phyloP scores from a whole-genome alignment of 2,888 invertebrate genomes.

The Troides aeacus region DNA sequence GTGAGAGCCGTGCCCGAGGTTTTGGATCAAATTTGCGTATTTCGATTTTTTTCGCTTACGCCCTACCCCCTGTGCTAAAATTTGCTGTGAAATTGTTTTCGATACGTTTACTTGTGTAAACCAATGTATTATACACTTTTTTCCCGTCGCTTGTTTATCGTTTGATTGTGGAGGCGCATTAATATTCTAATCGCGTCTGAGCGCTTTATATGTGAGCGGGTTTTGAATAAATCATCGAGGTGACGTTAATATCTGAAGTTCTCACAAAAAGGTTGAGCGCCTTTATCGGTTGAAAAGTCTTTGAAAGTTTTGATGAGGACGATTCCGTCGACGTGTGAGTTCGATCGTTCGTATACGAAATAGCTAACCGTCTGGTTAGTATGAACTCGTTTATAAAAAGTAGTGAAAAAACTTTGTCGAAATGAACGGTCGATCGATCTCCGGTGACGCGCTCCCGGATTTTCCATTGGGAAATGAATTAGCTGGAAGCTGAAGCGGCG shows the following conservation, averaged over 20 bases:
- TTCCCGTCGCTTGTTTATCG: slow-evolving; percentile 22
- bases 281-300: slow-evolving; percentile 13
- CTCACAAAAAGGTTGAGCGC: slow-evolving; percentile 46
- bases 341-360: slow-evolving; percentile 48
- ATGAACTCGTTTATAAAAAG: slow-evolving; percentile 59
- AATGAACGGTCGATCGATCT: slow-evolving; percentile 77
- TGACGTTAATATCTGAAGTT: slow-evolving; percentile 63
- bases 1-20: slow-evolving; percentile 73
- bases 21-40: slow-evolving; percentile 78
- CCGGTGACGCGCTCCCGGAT: slow-evolving; percentile 74
- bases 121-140: slow-evolving; percentile 31
- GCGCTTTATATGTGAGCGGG: slow-evolving; percentile 63
- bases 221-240: slow-evolving; percentile 60
- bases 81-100: slow-evolving; percentile 56
- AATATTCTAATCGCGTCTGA: slow-evolving; percentile 70
- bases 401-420: slow-evolving; percentile 54
- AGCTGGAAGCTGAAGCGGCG: slow-evolving; percentile 72
- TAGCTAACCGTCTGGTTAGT: slow-evolving; percentile 66
- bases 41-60: slow-evolving; percentile 64
- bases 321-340: slow-evolving; percentile 8
- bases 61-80: slow-evolving; percentile 46
- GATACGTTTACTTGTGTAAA: slow-evolving; percentile 36
- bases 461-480: slow-evolving; percentile 79
- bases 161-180: slow-evolving; percentile 56
- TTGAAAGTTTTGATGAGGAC: slow-evolving; percentile 32